Conservation (phyloP, 2,113 vertebrate genomes). For the Serinus canaria region DNA sequence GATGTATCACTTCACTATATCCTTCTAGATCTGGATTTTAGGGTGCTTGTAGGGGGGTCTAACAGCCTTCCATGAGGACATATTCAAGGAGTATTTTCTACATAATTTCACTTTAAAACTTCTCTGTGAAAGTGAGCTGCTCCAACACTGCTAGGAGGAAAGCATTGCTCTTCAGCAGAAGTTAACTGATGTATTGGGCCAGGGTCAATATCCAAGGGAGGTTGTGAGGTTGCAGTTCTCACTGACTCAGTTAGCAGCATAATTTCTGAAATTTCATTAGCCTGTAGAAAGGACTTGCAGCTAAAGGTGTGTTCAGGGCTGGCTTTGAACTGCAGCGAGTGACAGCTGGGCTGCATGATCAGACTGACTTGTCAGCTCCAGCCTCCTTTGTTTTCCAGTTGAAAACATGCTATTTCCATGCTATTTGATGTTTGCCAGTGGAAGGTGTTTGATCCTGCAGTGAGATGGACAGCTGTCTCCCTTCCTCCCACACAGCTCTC, state of each 20-base stretch:
- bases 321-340: background rate
- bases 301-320: background rate
- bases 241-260: background rate
- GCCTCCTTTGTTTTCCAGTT: background rate
- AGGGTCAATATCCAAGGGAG: background rate
- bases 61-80: background rate
- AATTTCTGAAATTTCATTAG: background rate
- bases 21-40: background rate
- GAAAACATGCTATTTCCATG: background rate
- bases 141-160: background rate
- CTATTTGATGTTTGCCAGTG: background rate
- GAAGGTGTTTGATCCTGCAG: background rate
- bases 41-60: background rate
- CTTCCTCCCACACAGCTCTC: background rate
- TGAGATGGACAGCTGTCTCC: background rate
- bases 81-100: background rate
- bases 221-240: background rate
- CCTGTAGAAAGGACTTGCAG: background rate
- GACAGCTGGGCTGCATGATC: background rate
- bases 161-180: background rate
- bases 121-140: background rate
- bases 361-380: background rate
- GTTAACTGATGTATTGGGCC: background rate
- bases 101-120: background rate
- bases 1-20: background rate